Percentiles rank a stretch among this genome's conserved stretches.
phyloP scores from a whole-genome alignment of 1,140 invertebrate genomes.

The Camponotus floridanus region DNA sequence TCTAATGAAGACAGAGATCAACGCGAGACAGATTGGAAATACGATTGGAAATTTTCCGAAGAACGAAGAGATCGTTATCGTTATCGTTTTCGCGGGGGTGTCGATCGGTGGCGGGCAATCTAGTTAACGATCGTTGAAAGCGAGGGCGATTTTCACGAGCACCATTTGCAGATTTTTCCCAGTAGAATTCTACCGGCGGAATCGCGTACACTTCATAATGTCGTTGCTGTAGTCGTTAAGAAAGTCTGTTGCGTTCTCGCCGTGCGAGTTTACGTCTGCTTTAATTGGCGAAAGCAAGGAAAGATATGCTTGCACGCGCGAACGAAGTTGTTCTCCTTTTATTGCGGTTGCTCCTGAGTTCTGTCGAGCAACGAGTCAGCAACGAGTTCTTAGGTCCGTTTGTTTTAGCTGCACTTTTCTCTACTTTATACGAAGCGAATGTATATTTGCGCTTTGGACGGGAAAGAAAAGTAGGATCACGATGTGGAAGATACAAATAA shows the following conservation, averaged over 20 bases:
- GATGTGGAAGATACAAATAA: neutral
- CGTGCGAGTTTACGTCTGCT: constrained; percentile 9
- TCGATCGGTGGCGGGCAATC: constrained; percentile 22
- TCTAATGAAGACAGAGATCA: neutral
- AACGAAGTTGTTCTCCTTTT: neutral
- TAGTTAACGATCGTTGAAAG: constrained; percentile 52
- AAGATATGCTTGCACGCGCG: neutral
- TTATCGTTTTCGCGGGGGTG: constrained; percentile 27
- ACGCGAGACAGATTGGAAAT: constrained; percentile 4
- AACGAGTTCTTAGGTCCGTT: constrained; percentile 20
- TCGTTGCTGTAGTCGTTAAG: neutral
- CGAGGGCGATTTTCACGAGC: neutral
- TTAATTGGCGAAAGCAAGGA: neutral
- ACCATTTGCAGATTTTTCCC: neutral
- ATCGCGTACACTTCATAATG: constrained; percentile 10
- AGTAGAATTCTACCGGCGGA: neutral
- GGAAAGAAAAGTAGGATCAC: neutral
- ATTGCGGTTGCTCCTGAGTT: neutral
- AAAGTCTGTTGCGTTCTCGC: neutral
- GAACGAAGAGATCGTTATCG: constrained; percentile 17
- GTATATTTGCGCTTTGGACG: neutral
- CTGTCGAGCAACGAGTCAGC: constrained; percentile 5
- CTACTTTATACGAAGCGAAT: neutral
- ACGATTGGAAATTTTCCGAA: constrained; percentile 23
- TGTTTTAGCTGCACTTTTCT: constrained; percentile 13